Conservation (phyloP, 1,140 invertebrate genomes). For the Melitaea cinxia region DNA sequence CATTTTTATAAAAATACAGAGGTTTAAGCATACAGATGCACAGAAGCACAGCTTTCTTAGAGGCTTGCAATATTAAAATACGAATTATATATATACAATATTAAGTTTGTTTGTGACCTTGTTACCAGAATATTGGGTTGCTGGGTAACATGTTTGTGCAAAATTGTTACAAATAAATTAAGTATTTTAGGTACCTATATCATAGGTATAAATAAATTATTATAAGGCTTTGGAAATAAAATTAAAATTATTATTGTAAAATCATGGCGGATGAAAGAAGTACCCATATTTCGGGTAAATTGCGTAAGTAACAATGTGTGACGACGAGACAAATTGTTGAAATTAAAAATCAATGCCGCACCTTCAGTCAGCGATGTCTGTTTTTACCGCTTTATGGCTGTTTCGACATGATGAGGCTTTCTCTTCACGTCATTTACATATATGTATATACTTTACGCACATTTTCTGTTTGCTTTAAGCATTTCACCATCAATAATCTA, state of each 20-base stretch:
- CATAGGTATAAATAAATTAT: too few relatives aligned
- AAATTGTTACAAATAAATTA: too few relatives aligned
- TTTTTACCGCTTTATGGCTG: constrained; percentile 59
- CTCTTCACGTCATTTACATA: constrained; percentile 69
- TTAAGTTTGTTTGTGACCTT: too few relatives aligned
- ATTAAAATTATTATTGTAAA: neutral
- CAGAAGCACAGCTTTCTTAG: too few relatives aligned
- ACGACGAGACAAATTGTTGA: constrained; percentile 47
- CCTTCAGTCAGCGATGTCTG: constrained; percentile 42
- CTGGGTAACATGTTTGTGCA: too few relatives aligned
- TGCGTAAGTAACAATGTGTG: constrained; percentile 37
- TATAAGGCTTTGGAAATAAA: neutral
- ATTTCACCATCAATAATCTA: constrained; percentile 57
- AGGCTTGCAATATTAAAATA: too few relatives aligned
- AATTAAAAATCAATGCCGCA: constrained; percentile 49
- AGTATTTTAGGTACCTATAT: too few relatives aligned
- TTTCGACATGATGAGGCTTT: constrained; percentile 69
- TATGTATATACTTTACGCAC: constrained; percentile 66
- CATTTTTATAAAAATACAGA: too few relatives aligned
- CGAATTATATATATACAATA: too few relatives aligned
- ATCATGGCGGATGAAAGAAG: neutral
- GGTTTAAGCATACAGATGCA: too few relatives aligned
- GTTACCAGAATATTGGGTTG: too few relatives aligned
- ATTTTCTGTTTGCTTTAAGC: constrained; percentile 68
- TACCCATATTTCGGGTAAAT: constrained; percentile 14